Conservation (phyloP, 2,113 vertebrate species). For the Anarrhichthys ocellatus region DNA sequence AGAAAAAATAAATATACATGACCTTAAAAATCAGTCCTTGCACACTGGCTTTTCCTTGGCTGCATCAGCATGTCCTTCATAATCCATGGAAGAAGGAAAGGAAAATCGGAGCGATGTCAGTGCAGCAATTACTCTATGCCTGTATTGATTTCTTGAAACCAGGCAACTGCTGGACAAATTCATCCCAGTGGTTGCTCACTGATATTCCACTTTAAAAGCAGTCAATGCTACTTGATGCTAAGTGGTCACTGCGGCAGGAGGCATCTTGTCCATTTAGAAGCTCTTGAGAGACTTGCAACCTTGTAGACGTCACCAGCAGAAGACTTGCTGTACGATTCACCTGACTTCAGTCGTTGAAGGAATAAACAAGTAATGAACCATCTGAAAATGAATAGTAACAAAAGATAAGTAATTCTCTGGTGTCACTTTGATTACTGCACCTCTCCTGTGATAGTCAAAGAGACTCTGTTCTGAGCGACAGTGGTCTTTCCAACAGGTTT, state of each 20-base stretch:
- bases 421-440: not conserved
- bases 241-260: conserved; percentile 47
- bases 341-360: not conserved
- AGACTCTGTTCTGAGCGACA: conserved; percentile 25
- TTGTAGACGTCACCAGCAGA: conserved; percentile 26
- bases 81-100: conserved; percentile 31
- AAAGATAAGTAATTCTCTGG: not conserved
- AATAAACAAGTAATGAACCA: not conserved
- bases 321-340: not conserved
- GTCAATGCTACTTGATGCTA: conserved; percentile 74
- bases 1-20: conserved; percentile 8
- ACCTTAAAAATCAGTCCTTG: conserved; percentile 31
- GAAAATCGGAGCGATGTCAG: conserved; percentile 23
- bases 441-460: conserved; percentile 14
- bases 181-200: conserved; percentile 39
- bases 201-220: conserved; percentile 65
- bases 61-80: conserved; percentile 34
- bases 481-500: conserved; percentile 30
- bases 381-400: conserved; percentile 12
- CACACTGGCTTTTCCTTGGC: conserved; percentile 13
- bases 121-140: conserved; percentile 19
- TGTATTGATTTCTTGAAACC: conserved; percentile 75
- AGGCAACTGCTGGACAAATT: conserved; percentile 62
- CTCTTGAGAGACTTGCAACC: conserved; percentile 38
- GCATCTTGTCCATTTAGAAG: conserved; percentile 52